These are phyloP conservation scores for Phengaris arion DNA, from an alignment of 2,888 invertebrate genomes.

Conservation along the genomic window DNA sequence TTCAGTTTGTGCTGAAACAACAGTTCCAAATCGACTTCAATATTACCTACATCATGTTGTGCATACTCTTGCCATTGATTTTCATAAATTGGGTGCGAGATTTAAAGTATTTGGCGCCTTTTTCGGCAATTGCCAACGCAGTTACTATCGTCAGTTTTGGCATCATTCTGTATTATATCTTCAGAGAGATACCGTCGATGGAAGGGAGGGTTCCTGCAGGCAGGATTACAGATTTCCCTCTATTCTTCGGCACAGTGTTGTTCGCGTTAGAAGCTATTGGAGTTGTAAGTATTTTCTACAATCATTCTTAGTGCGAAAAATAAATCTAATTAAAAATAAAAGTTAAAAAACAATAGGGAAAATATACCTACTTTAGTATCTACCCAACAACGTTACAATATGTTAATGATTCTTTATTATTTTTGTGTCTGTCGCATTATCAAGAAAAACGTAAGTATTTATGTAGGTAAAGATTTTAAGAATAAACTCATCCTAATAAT, in stretches of 20 bases:
- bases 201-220: conserved; percentile 83
- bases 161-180: conserved; percentile 91
- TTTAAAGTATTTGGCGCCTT: conserved; percentile 92
- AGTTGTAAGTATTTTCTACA: conserved; percentile 81
- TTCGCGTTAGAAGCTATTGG: conserved; percentile 98
- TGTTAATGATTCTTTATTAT: too few species aligned
- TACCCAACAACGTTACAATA: too few species aligned
- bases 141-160: conserved; percentile 91
- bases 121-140: conserved; percentile 92
- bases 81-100: conserved; percentile 91
- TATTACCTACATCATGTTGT: conserved; percentile 84
- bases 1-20: conserved; percentile 82
- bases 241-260: conserved; percentile 97
- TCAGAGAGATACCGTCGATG: conserved; percentile 84
- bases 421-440: too few species aligned
- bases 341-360: neutral
- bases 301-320: neutral
- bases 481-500: too few species aligned
- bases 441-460: too few species aligned
- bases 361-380: neutral
- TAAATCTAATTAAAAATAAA: neutral
- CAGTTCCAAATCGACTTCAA: conserved; percentile 74
- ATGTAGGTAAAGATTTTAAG: too few species aligned
- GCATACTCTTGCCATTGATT: conserved; percentile 86
- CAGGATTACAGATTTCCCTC: conserved; percentile 84